These are phyloP conservation scores for Ophion ellenae DNA, from an alignment of 2,888 invertebrate species.

Conservation along the genomic window DNA sequence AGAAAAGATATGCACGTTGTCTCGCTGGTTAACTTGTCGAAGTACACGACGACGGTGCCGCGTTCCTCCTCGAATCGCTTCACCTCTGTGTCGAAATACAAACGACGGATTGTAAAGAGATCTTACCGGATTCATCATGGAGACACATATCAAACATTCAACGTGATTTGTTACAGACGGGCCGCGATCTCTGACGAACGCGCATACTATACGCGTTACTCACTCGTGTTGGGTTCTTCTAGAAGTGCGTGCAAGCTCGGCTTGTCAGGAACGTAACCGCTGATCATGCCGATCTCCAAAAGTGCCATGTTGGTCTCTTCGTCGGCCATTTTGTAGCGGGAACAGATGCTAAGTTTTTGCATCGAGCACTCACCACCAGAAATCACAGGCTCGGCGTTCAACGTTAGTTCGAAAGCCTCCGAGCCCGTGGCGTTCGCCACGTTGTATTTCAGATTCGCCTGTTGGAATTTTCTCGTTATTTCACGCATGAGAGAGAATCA, in stretches of 20 bases:
- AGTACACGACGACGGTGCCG: slow-evolving; percentile 85
- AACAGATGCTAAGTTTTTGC: slow-evolving; percentile 81
- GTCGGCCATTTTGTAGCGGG: slow-evolving; percentile 82
- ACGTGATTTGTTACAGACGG: no score
- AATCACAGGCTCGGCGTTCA: slow-evolving; percentile 83
- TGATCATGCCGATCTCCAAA: slow-evolving; percentile 87
- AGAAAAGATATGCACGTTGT: slow-evolving; percentile 84
- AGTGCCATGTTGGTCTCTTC: slow-evolving; percentile 86
- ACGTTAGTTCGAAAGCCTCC: slow-evolving; percentile 85
- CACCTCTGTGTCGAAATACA: slow-evolving; percentile 79
- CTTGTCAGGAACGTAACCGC: slow-evolving; percentile 87
- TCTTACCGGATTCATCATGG: no score
- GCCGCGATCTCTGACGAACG: neutral
- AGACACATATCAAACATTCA: no score
- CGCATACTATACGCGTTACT: slow-evolving; percentile 69
- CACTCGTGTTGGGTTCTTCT: slow-evolving; percentile 82
- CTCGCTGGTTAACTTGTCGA: slow-evolving; percentile 84
- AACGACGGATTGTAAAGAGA: slow-evolving; percentile 4
- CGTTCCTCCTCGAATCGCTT: slow-evolving; percentile 85
- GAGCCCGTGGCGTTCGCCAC: slow-evolving; percentile 83
- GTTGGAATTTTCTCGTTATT: slow-evolving; percentile 59
- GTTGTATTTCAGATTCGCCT: slow-evolving; percentile 85
- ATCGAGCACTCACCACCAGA: slow-evolving; percentile 84
- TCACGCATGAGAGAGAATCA: no score
- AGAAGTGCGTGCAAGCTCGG: slow-evolving; percentile 85